Percentiles rank a stretch among this genome's conserved stretches.
Conservation (phyloP, 2,888 invertebrate species). For the Drosophila mayaguana region DNA sequence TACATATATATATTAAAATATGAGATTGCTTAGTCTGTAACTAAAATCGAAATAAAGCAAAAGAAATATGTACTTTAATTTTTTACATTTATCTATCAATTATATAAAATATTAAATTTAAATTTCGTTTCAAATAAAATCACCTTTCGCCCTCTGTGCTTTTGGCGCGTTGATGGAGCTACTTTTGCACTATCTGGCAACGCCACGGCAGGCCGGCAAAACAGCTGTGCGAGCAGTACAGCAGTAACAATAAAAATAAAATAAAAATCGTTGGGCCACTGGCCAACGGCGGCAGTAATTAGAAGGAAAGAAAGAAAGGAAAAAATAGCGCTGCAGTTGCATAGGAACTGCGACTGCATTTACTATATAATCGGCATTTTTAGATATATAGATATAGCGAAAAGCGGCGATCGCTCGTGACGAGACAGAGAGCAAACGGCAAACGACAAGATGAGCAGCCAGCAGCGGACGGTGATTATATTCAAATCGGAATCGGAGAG, state of each 20-base stretch:
- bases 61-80: too few relatives aligned
- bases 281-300: constrained; percentile 20
- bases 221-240: constrained; percentile 19
- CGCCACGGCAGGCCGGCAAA: constrained; percentile 6
- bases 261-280: not conserved
- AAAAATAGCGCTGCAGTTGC: not conserved
- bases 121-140: too few relatives aligned
- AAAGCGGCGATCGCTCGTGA: not conserved
- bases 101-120: too few relatives aligned
- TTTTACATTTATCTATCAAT: too few relatives aligned
- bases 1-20: not conserved
- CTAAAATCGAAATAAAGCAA: too few relatives aligned
- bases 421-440: constrained; percentile 4
- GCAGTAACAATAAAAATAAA: not conserved
- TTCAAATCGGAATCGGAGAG: constrained; percentile 85
- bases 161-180: not conserved
- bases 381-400: constrained; percentile 3
- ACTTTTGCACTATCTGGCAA: constrained; percentile 10
- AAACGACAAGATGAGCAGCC: constrained; percentile 54
- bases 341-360: constrained; percentile 5
- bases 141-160: not conserved
- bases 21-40: not conserved
- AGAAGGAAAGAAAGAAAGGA: not conserved
- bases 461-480: constrained; percentile 81
- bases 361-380: constrained; percentile 9